phyloP scores from a whole-genome alignment of 2,797 vertebrate species.

The Sebastes steindachneri region DNA sequence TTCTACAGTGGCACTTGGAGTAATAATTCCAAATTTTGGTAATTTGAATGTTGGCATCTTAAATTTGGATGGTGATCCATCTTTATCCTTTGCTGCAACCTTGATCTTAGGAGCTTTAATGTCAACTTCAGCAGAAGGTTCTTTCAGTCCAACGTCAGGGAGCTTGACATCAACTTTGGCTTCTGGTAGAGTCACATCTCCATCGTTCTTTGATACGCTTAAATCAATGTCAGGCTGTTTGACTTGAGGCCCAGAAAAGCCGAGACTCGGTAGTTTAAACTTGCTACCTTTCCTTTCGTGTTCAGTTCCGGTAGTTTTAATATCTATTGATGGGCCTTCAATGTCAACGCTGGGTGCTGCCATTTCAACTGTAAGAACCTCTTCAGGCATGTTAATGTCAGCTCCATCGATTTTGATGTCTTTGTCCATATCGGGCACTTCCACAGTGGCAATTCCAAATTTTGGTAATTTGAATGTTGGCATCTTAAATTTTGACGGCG shows the following conservation, averaged over 20 bases:
- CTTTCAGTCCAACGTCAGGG: neutral
- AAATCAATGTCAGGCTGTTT: conserved; percentile 36
- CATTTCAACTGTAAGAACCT: neutral
- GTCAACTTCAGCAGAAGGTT: conserved; percentile 34
- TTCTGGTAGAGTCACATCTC: conserved; percentile 36
- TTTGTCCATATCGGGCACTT: conserved; percentile 20
- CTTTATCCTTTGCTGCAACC: conserved; percentile 4
- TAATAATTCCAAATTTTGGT: conserved; percentile 54
- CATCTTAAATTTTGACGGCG: conserved; percentile 49
- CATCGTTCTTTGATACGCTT: conserved; percentile 54
- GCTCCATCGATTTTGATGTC: neutral
- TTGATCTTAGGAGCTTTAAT: conserved; percentile 29
- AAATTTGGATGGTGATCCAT: conserved; percentile 67
- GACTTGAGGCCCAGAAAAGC: neutral
- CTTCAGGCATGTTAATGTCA: conserved; percentile 11
- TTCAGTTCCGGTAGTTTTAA: neutral
- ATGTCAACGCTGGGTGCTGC: neutral
- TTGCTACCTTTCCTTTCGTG: neutral
- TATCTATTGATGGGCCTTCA: neutral
- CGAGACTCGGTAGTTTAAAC: conserved; percentile 44
- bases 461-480: conserved; percentile 33
- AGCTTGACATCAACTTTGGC: conserved; percentile 22
- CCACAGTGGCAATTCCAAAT: conserved; percentile 6
- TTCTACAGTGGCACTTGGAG: conserved; percentile 1
- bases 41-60: conserved; percentile 66